A percentile compares a stretch with the other conserved stretches of the same genome.
phyloP scores from a whole-genome alignment of 2,797 vertebrate genomes.

The Geotrypetes seraphini region DNA sequence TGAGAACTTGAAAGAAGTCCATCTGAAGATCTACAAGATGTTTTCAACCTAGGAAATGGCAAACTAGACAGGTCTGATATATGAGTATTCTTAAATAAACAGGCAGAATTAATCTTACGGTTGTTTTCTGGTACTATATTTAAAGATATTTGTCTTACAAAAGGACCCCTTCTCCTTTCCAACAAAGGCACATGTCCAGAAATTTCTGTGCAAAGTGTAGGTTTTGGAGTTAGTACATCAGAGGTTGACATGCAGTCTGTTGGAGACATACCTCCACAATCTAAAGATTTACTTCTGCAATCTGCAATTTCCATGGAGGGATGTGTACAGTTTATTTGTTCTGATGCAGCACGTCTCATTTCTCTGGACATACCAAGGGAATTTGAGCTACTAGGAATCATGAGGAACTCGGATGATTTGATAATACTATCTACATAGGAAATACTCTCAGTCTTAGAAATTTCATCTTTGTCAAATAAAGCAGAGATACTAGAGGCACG shows the following conservation, averaged over 20 bases:
- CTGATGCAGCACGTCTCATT: constrained; percentile 86
- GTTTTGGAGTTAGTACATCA: constrained; percentile 47
- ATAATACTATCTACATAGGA: constrained; percentile 59
- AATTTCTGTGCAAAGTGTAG: constrained; percentile 33
- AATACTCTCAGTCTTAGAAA: constrained; percentile 65
- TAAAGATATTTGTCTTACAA: constrained; percentile 91
- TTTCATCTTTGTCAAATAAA: constrained; percentile 87
- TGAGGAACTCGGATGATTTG: constrained; percentile 66
- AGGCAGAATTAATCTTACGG: constrained; percentile 42
- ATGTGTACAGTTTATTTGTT: constrained; percentile 82
- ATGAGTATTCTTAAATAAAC: constrained; percentile 53
- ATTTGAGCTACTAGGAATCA: constrained; percentile 65
- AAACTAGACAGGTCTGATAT: constrained; percentile 43
- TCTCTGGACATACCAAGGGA: constrained; percentile 75
- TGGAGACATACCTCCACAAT: constrained; percentile 74
- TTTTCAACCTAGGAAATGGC: constrained; percentile 51
- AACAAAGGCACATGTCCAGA: constrained; percentile 75
- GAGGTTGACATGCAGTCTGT: constrained; percentile 50
- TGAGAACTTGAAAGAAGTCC: constrained; percentile 52
- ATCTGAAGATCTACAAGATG: constrained; percentile 32
- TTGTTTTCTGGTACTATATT: constrained; percentile 80
- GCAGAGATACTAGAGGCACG: constrained; percentile 85
- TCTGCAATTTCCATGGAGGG: constrained; percentile 79
- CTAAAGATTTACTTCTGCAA: constrained; percentile 92
- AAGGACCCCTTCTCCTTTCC: constrained; percentile 86